Evolutionary conservation across 2,797 vertebrate genomes (phyloP), one percentile per base, ranked within the genome.

Genomic region (Danio tinwini): DNA sequence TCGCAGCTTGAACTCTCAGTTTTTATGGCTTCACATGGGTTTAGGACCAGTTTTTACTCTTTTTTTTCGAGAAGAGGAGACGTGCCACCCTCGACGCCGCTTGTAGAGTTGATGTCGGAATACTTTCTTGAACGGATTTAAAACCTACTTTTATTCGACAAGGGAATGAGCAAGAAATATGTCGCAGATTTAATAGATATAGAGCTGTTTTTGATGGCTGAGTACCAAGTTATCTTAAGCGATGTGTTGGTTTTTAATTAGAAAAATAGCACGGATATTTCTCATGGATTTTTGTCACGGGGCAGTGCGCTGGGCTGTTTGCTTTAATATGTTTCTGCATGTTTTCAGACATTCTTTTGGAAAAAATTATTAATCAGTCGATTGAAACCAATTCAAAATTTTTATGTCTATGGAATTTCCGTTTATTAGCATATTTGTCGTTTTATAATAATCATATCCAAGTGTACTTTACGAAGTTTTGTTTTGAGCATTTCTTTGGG

Each of bases 111-210:
- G 40, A 4, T 17, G 52, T 56, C 67, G 74, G 74, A 67, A 76
- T 65, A 76, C 13, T 53, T 74, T 11, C 14, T 50, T 56, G 14
- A 55, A 9, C 63, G 74, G 74, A 76, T 76, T 67, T 67, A 56
- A 65, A 58, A 8, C 14, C 10, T 44, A n/a, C 42, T 14, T 65
- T n/a, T 6, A n/a, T 8, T 76, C 62, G 7, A 5, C 52, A 47
- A 65, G 21, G 52, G 50, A 67, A 37, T 47, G 55, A 56, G 5
- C 56, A 47, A 76, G 50, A 53, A 29, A 29, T 0, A 45, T 42
- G 21, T 4, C 50, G 50, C 58, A 56, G 62, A 62, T 39, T 7
- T 39, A 0, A 55, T 4, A 3, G 68, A 3, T 40, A 17, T 42
- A 45, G 39, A 7, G 29, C 5, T 55, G n/a, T n/a, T 55, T 11